Evolutionary conservation across 2,888 invertebrate species (phyloP), one percentile per base, ranked within the genome.

Genomic region (Heteromurus nitidus): DNA sequence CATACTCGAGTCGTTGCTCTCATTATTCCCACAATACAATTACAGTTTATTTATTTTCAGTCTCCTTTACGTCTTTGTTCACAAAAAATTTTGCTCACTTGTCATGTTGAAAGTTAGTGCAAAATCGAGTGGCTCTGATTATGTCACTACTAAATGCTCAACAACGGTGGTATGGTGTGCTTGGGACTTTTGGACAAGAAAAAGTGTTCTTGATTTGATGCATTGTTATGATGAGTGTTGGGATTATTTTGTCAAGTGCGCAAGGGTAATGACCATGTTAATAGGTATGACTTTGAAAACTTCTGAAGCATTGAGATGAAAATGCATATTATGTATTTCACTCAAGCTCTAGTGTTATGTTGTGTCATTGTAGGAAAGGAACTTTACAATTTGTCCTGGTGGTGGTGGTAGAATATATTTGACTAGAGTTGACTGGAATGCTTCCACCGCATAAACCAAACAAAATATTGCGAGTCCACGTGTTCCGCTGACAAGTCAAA

Each of bases 1-100:
- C 55, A 28, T 58, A 26, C 28, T 65, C 42, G 20, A 42, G 55
- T 75, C 65, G 58, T 75, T 67, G 67, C 55, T 75, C 67, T 47
- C 16, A 58, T 28, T 60, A 11, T n/a, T n/a, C n/a, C 36, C 22
- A 44, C 72, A 73, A 30, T 64, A 31, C 44, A 18, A 53, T 24
- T 28, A 67, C 30, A 47, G 26, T 44, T 64, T 60, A 60, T 60
- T 60, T 60, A 60, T 60, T 60, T 20, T 60, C 30, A 22, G 1
- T 22, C 22, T 24, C n/a, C n/a, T n/a, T n/a, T n/a, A n/a, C n/a
- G n/a, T 22, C n/a, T 5, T 47, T 3, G 47, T 47, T 30, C 60
- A 60, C 30, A 28, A 22, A 60, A 30, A 9, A 18, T 30, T 47
- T 3, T 28, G 31, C 30, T 30, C 55, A n/a, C 26, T 55, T 36